phyloP scores from a whole-genome alignment of 37 sponge, comb jelly and placozoan species.

The Chondrosia reniformis region DNA sequence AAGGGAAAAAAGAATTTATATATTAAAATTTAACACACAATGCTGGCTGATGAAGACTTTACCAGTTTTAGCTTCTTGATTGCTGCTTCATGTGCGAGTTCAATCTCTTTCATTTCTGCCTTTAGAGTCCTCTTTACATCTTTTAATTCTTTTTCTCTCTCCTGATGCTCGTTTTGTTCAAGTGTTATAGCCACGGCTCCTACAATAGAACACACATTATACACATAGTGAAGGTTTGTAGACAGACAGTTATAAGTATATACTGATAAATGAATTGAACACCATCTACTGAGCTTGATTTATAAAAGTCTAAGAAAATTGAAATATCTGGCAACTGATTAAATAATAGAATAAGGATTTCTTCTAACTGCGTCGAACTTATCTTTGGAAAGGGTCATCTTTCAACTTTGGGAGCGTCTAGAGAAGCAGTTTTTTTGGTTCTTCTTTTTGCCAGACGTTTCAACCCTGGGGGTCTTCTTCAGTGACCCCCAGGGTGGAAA shows the following conservation, averaged over 20 bases:
- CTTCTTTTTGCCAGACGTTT: too few relatives aligned
- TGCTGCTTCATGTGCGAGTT: slow-evolving; percentile 90
- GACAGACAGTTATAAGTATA: background rate
- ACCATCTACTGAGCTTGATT: too few relatives aligned
- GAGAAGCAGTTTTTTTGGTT: too few relatives aligned
- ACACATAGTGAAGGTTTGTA: background rate
- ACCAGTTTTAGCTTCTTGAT: slow-evolving; percentile 76
- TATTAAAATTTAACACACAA: background rate
- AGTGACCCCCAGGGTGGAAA: too few relatives aligned
- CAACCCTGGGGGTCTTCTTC: too few relatives aligned
- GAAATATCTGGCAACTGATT: too few relatives aligned
- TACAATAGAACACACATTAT: slow-evolving; percentile 3
- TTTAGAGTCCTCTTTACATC: slow-evolving; percentile 82
- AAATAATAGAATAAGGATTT: too few relatives aligned
- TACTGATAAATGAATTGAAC: too few relatives aligned
- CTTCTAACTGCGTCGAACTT: too few relatives aligned
- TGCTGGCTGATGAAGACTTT: background rate
- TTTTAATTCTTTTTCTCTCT: slow-evolving; percentile 50
- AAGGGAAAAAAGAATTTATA: background rate
- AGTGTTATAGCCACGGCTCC: slow-evolving; percentile 79
- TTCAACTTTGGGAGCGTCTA: too few relatives aligned
- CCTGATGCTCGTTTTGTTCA: slow-evolving; percentile 81
- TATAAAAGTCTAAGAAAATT: too few relatives aligned
- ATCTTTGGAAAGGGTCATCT: too few relatives aligned
- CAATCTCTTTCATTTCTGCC: slow-evolving; percentile 87